Evolutionary conservation across 2,797 vertebrate genomes (phyloP).

Genomic region (Synanceia verrucosa): DNA sequence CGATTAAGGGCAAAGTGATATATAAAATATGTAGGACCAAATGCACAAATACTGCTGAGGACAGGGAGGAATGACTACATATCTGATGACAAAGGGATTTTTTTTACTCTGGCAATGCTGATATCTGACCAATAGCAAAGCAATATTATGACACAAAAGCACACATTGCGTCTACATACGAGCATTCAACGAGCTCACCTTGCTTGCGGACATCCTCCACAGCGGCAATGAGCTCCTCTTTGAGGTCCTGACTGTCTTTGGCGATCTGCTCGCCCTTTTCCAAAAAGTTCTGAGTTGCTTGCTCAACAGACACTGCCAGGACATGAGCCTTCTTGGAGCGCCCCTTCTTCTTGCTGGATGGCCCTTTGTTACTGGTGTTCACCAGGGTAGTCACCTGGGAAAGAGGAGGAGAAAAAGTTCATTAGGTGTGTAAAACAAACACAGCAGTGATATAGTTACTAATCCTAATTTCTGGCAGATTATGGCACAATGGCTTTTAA

Average conservation of each 20-base stretch:
- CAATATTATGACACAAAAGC: not conserved
- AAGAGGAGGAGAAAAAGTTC: constrained; percentile 5
- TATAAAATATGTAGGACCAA: too few species aligned
- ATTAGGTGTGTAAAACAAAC: too few species aligned
- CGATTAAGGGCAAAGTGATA: too few species aligned
- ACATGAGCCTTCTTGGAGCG: constrained; percentile 99
- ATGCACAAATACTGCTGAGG: not conserved
- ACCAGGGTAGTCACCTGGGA: constrained; percentile 95
- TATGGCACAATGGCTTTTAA: not conserved
- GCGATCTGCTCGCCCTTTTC: constrained; percentile 99
- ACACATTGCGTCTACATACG: not conserved
- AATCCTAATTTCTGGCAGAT: too few species aligned
- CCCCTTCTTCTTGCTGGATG: constrained; percentile 98
- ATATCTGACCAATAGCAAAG: too few species aligned
- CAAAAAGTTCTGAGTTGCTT: constrained; percentile 97
- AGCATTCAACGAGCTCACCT: constrained; percentile 78
- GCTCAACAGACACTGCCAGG: constrained; percentile 96
- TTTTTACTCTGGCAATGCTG: too few species aligned
- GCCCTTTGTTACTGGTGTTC: constrained; percentile 98
- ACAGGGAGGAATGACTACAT: not conserved
- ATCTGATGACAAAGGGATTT: not conserved
- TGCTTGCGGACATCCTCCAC: constrained; percentile 98
- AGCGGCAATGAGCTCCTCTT: constrained; percentile 94
- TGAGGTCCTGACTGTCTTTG: constrained; percentile 98
- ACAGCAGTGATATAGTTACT: too few species aligned